Evolutionary conservation across 1,140 invertebrate species (phyloP).

Genomic region (Sogatella furcifera): DNA sequence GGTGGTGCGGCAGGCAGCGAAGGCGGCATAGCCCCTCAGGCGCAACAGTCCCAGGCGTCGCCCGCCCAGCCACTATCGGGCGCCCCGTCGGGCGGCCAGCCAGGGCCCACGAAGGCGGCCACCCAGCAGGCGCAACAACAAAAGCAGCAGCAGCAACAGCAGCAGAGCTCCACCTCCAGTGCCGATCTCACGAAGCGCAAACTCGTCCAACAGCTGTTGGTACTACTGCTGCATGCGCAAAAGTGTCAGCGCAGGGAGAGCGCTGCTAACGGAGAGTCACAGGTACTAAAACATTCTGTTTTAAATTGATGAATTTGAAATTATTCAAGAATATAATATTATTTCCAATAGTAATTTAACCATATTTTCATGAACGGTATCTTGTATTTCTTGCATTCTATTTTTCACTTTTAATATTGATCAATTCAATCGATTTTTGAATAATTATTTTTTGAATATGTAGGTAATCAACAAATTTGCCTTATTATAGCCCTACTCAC

Average conservation of each 20-base stretch:
- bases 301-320: no score
- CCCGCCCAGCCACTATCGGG: conserved; percentile 57
- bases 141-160: background rate
- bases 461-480: no score
- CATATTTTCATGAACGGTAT: no score
- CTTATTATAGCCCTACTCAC: no score
- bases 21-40: conserved; percentile 49
- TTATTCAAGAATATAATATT: no score
- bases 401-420: no score
- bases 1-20: conserved; percentile 37
- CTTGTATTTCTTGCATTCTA: no score
- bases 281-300: background rate
- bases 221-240: conserved; percentile 93
- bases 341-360: no score
- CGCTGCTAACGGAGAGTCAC: conserved; percentile 60
- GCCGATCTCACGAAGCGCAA: conserved; percentile 95
- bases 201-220: conserved; percentile 97
- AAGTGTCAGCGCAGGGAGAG: conserved; percentile 92
- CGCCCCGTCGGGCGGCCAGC: conserved; percentile 49
- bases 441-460: no score
- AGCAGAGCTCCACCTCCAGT: conserved; percentile 37
- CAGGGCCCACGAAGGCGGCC: conserved; percentile 24
- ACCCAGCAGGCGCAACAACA: no score
- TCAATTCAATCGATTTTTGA: no score
- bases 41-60: conserved; percentile 53